Evolutionary conservation across 1,140 invertebrate genomes (phyloP), one percentile per base, ranked within the genome.

Genomic region (Heliconius hewitsoni): DNA sequence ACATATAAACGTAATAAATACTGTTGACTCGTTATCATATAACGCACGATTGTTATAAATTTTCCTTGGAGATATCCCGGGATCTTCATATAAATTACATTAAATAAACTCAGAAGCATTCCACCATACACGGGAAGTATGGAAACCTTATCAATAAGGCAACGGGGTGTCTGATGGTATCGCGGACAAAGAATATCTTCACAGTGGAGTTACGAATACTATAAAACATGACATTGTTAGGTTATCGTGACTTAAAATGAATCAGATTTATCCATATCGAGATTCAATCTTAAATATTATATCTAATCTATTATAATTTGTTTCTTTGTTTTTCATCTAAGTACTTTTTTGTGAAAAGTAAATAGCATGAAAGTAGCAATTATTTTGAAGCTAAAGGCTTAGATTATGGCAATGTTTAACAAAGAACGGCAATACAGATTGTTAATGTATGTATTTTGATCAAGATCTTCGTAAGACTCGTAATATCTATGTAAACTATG

Each of bases 61-160:
- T 83, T 80, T 71, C 78, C 75, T 79, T 81, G 79, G 75, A 86
- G 82, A 85, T 82, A 83, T 81, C 81, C 79, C 78, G 80, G 81
- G 82, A 82, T 80, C 81, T 82, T 78, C 84, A 84, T 87, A 88
- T 86, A 88, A 89, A 91, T 92, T 89, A 93, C 86, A 90, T 91
- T 89, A 91, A 92, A 92, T 90, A 92, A 91, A 91, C 88, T 91
- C 91, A 90, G 92, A 85, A 90, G 90, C 90, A 91, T 92, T 90
- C 90, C 88, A 85, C 86, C 89, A 90, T 87, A 91, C 86, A 90
- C 90, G 90, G 91, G 92, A 93, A 93, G 91, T 93, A 91, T 93
- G 89, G 90, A 91, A 93, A 91, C 88, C 90, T 94, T 94, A 94
- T 94, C 92, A 93, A 93, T 94, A 94, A 94, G 90, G 83, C 92